phyloP scores from a whole-genome alignment of 2,888 invertebrate genomes.

The Tanypteryx hageni region DNA sequence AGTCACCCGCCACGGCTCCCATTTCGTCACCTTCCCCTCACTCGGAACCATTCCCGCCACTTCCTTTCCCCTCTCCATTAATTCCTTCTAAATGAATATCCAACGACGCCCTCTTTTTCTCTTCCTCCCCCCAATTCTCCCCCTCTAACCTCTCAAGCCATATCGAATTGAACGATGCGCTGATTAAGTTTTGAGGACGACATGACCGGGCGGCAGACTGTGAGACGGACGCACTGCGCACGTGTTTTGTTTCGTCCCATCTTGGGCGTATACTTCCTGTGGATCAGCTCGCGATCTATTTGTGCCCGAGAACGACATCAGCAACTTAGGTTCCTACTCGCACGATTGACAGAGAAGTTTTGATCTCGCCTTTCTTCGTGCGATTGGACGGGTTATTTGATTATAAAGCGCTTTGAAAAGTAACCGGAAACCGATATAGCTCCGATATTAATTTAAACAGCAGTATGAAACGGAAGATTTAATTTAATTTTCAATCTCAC shows the following conservation, averaged over 20 bases:
- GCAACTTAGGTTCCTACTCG: no score
- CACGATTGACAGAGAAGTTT: no score
- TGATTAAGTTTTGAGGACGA: conserved; percentile 40
- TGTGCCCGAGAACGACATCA: no score
- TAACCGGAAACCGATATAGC: no score
- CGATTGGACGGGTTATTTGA: no score
- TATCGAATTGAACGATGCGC: conserved; percentile 27
- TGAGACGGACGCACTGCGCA: background rate
- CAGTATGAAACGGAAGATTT: no score
- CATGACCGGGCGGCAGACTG: background rate
- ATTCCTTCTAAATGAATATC: conserved; percentile 58
- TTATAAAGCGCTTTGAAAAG: no score
- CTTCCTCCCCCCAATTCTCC: background rate
- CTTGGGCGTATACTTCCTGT: background rate
- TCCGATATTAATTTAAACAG: no score
- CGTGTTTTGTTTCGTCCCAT: conserved; percentile 2
- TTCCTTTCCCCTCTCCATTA: background rate
- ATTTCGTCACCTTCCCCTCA: background rate
- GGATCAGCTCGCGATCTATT: no score
- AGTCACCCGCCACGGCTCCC: background rate
- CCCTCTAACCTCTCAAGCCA: background rate
- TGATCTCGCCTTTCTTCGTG: no score
- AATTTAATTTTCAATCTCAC: no score
- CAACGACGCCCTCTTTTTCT: background rate
- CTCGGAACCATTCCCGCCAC: no score